A percentile compares a stretch with the other conserved stretches of the same genome.
phyloP scores from a whole-genome alignment of 2,113 vertebrate species.

The Cyprinodon tularosa region DNA sequence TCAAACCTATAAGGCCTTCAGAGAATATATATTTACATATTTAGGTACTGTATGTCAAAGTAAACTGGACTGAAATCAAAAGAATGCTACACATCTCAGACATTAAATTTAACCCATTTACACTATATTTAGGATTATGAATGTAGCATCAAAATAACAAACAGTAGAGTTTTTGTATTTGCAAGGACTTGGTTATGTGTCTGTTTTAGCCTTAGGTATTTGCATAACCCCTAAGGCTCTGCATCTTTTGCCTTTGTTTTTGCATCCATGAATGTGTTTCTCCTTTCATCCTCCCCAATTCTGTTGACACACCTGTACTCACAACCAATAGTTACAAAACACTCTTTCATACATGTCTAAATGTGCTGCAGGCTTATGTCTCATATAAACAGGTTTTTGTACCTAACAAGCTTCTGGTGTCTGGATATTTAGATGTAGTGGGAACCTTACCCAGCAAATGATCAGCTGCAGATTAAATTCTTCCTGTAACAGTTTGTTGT shows the following conservation, averaged over 20 bases:
- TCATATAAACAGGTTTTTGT: constrained; percentile 45
- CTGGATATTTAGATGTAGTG: constrained; percentile 23
- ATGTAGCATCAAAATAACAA: not conserved
- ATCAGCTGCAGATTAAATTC: constrained; percentile 27
- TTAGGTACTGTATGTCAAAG: not conserved
- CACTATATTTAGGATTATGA: not conserved
- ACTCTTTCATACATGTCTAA: constrained; percentile 65
- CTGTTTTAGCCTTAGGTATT: constrained; percentile 16
- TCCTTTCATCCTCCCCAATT: constrained; percentile 37
- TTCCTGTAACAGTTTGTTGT: not conserved
- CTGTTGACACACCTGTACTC: constrained; percentile 57
- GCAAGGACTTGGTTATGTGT: not conserved
- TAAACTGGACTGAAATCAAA: not conserved
- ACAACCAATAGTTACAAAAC: constrained; percentile 58
- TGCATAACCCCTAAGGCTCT: not conserved
- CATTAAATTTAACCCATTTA: not conserved
- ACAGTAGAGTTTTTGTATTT: not conserved
- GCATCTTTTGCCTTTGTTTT: not conserved
- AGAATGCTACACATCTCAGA: not conserved
- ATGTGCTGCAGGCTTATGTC: constrained; percentile 59
- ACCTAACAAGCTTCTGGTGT: constrained; percentile 29
- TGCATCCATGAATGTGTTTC: constrained; percentile 19
- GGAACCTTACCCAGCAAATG: constrained; percentile 23
- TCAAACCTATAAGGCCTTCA: not conserved
- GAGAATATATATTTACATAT: not conserved